A percentile compares a stretch with the other conserved stretches of the same genome.
These are phyloP conservation scores for Chelonus formosanus DNA, from an alignment of 2,888 invertebrate species.

Conservation along the genomic window DNA sequence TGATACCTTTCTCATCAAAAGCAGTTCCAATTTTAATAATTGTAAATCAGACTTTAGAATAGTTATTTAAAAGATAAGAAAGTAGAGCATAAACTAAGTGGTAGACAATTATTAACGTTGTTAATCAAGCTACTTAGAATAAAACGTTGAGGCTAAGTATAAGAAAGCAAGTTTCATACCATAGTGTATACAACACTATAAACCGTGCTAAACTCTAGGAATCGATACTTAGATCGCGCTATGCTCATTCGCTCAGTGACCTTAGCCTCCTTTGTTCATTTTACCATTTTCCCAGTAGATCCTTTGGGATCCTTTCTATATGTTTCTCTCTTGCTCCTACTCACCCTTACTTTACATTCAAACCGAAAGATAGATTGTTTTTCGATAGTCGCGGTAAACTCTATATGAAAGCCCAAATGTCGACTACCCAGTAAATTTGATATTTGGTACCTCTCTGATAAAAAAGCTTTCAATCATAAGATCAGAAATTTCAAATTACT, in stretches of 20 bases:
- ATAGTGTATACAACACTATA: background rate
- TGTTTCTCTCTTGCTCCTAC: constrained; percentile 20
- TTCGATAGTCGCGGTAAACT: constrained; percentile 28
- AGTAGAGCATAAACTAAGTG: too few species aligned
- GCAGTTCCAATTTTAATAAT: too few species aligned
- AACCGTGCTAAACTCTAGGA: constrained; percentile 24
- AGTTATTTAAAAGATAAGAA: too few species aligned
- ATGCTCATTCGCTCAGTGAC: constrained; percentile 25
- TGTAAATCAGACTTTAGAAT: too few species aligned
- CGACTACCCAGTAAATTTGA: constrained; percentile 16
- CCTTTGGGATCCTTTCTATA: constrained; percentile 21
- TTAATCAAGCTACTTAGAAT: too few species aligned
- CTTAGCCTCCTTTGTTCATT: constrained; percentile 34
- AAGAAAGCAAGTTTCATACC: too few species aligned
- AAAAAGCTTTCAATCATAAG: constrained; percentile 21
- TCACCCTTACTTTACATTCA: constrained; percentile 7
- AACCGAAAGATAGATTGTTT: constrained; percentile 28
- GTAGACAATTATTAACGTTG: too few species aligned
- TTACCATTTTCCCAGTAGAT: constrained; percentile 31
- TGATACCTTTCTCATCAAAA: too few species aligned
- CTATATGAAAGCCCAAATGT: constrained; percentile 18
- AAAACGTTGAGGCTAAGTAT: too few species aligned
- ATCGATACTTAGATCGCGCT: constrained; percentile 38
- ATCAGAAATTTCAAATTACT: constrained; percentile 13
- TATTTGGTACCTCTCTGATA: constrained; percentile 7